Percentiles rank a stretch among this genome's conserved stretches.
Conservation (phyloP, 2,888 invertebrate species). For the Eupithecia subumbrata region DNA sequence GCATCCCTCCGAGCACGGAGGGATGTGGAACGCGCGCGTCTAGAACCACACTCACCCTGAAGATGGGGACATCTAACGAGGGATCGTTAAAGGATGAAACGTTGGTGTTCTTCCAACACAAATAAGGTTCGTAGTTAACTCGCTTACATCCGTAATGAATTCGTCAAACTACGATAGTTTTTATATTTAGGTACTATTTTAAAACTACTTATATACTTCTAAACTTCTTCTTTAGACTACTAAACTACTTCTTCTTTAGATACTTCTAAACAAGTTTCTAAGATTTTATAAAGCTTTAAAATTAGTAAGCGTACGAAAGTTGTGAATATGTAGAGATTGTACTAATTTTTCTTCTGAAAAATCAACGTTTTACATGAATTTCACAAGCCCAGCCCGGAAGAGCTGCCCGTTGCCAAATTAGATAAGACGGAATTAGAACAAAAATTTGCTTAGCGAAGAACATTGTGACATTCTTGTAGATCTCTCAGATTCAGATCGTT, state of each 20-base stretch:
- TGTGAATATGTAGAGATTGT: background rate
- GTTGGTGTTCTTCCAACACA: too few species aligned
- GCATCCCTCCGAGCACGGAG: too few species aligned
- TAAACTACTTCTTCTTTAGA: too few species aligned
- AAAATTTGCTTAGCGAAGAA: background rate
- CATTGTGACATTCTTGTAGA: background rate
- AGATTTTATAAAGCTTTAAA: background rate
- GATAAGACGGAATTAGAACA: slow-evolving; percentile 8
- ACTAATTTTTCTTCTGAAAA: background rate
- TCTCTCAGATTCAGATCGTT: background rate
- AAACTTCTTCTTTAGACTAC: too few species aligned
- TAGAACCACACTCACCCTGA: too few species aligned
- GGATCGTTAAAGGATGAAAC: too few species aligned
- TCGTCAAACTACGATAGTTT: too few species aligned
- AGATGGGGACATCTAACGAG: too few species aligned
- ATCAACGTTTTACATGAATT: background rate
- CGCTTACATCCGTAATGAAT: too few species aligned
- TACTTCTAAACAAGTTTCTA: too few species aligned
- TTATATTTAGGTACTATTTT: background rate
- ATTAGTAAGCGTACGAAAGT: background rate
- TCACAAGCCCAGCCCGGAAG: slow-evolving; percentile 14
- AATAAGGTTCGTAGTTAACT: too few species aligned
- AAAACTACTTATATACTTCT: background rate
- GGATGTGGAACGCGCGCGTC: too few species aligned
- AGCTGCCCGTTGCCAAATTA: slow-evolving; percentile 12